These are phyloP conservation scores for Drosophila borborema DNA, from an alignment of 2,888 invertebrate species.

Conservation along the genomic window DNA sequence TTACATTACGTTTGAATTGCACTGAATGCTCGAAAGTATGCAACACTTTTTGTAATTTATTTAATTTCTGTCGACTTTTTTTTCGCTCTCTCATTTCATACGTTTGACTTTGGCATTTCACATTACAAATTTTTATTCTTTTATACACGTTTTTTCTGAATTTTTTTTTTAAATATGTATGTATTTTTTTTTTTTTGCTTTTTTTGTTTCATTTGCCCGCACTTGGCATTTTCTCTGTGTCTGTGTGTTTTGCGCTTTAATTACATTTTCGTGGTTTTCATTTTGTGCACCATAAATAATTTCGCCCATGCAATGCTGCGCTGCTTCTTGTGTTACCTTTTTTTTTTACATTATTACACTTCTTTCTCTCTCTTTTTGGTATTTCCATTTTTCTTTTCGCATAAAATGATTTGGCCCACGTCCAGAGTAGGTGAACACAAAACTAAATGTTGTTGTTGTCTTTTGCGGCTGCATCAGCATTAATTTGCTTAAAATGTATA, in stretches of 20 bases:
- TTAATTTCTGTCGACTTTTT: conserved; percentile 22
- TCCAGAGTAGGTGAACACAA: conserved; percentile 19
- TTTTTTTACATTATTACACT: neutral
- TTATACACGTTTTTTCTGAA: conserved; percentile 9
- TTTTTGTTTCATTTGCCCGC: neutral
- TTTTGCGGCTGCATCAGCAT: conserved; percentile 72
- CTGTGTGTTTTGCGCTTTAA: conserved; percentile 68
- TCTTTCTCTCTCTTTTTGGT: neutral
- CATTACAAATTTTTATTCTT: conserved; percentile 50
- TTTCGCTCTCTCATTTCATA: conserved; percentile 29
- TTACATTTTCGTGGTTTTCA: conserved; percentile 80
- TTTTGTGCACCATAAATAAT: conserved; percentile 77
- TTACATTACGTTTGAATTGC: conserved; percentile 55
- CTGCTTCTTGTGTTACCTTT: neutral
- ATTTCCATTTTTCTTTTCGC: conserved; percentile 19
- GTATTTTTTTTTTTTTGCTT: neutral
- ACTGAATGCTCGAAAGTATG: conserved; percentile 45
- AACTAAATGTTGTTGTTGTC: conserved; percentile 53
- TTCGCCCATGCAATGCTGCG: conserved; percentile 50
- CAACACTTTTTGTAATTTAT: conserved; percentile 39
- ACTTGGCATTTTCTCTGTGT: conserved; percentile 15
- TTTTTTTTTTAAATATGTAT: conserved; percentile 2
- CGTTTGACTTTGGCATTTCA: conserved; percentile 71
- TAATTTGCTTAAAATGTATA: conserved; percentile 61
- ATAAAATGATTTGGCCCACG: conserved; percentile 44